Evolutionary conservation across 2,113 vertebrate genomes (phyloP), one percentile per base, ranked within the genome.

Genomic region (Tursiops truncatus): DNA sequence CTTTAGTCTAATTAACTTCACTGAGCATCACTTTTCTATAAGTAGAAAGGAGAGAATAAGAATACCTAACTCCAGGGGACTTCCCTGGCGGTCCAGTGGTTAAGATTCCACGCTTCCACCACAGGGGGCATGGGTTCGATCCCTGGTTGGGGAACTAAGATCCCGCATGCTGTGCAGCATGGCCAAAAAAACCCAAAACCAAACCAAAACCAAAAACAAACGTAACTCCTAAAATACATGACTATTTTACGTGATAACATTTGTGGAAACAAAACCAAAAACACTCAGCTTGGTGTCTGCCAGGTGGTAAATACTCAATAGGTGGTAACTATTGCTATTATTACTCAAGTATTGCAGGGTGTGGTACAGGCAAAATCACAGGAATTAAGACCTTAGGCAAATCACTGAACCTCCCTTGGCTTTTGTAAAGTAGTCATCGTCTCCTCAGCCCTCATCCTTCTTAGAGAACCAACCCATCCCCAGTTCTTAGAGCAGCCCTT

Each of bases 51-150:
- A 77, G 23, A 70, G 15, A 81, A 67, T 68, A 87, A 80, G 36
- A 84, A 53, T 63, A 53, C 25, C 63, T 90, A 73, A 91, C 41
- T 94, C 15, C n/a, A 63, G 23, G 31, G 47, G 18, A 77, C 74
- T n/a, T 53, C 44, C 5, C 74, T 77, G 47, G 74, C 0, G 31
- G 74, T 17, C 74, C 10, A 21, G 47, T 33, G 47, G 18, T 53
- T 77, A 53, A 77, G 28, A 77, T 47, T 12, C 44, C 50, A 47
- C 1, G 11, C 28, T 50, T 33, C 31, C 17, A 21, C 9, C 50
- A 17, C 5, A 50, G 5, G 0, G 17, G 17, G 28, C 20, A 2
- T 33, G 17, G 44, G 47, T n/a, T 77, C 0, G 1, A 77, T 50
- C 28, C 44, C 47, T 53, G 10, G 5, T 53, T 10, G 11, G 10